Evolutionary conservation across 2,113 vertebrate genomes (phyloP), one percentile per base, ranked within the genome.

Genomic region (Heterochromis multidens): DNA sequence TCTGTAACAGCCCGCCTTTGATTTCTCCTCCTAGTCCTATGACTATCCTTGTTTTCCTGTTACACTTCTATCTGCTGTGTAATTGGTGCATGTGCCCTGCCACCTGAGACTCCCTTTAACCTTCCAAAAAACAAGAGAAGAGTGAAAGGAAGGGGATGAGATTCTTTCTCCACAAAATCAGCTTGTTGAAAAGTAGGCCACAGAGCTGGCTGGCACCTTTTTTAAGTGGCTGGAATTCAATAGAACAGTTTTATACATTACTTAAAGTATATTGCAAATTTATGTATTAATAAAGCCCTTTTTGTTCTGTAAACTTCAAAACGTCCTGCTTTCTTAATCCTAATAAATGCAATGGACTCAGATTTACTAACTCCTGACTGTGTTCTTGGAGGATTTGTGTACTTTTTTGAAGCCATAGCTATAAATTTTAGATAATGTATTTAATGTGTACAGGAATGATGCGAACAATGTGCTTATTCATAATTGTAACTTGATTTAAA

Each of bases 91-190:
- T 87, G 89, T 79, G 83, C 70, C 85, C 89, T 14, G 77, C 91
- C 96, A 96, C 95, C 96, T 96, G 95, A 92, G 95, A 91, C 95
- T 90, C 93, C n/a, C 80, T 65, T 74, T 87, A 92, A 84, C 90
- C 92, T 80, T 37, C 60, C 62, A 54, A 84, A 88, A 86, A 87
- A 88, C 17, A 79, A 56, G 58, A 84, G 46, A 56, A 10, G 74
- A 76, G 19, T 49, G 82, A 84, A 76, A 59, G 76, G 35, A 78
- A 49, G 33, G 58, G 72, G 58, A 86, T 86, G 77, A 85, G 87
- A 89, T 87, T 87, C 60, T 88, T 65, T 88, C 77, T 84, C 58
- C 59, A 72, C 54, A 49, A 84, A 86, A 91, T 87, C 86, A 65
- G 58, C 77, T 83, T 23, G 4, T 70, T 80, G 61, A 43, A 91